Conservation (phyloP, 30 jellyfish, hydroid and myxozoan species). For the Aurelia coerulea region DNA sequence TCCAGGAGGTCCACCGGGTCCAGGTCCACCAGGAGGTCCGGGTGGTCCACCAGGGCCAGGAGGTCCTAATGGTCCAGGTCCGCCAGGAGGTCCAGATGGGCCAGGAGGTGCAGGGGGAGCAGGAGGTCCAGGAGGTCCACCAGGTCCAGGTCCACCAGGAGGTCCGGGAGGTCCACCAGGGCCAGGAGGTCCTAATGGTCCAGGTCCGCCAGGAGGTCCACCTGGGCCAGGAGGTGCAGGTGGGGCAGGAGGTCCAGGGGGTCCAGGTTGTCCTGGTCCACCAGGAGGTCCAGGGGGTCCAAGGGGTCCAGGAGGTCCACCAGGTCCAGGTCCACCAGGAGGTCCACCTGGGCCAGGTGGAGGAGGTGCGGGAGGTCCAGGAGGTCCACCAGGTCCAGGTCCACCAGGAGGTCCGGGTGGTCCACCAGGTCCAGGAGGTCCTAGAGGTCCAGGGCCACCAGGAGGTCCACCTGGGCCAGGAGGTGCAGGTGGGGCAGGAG, state of each 20-base stretch:
- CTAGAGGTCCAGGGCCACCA: constrained; percentile 80
- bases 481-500: constrained; percentile 88
- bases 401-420: constrained; percentile 75
- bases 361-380: constrained; percentile 72
- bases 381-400: constrained; percentile 67
- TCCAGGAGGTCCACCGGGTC: constrained; percentile 65
- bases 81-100: constrained; percentile 92
- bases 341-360: constrained; percentile 69
- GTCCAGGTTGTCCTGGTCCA: constrained; percentile 80
- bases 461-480: constrained; percentile 97
- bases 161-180: constrained; percentile 89
- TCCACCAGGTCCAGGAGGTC: constrained; percentile 79
- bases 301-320: constrained; percentile 84
- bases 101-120: constrained; percentile 96
- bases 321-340: constrained; percentile 82
- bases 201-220: constrained; percentile 96
- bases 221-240: constrained; percentile 89
- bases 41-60: constrained; percentile 83
- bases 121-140: constrained; percentile 98
- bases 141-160: constrained; percentile 91
- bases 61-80: constrained; percentile 81
- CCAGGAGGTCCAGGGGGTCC: constrained; percentile 93
- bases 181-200: constrained; percentile 92
- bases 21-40: constrained; percentile 60
- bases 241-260: constrained; percentile 83